Base-by-base conservation (phyloP, 2,113 vertebrate species). In the Microcebus ravelobensis region DNA sequence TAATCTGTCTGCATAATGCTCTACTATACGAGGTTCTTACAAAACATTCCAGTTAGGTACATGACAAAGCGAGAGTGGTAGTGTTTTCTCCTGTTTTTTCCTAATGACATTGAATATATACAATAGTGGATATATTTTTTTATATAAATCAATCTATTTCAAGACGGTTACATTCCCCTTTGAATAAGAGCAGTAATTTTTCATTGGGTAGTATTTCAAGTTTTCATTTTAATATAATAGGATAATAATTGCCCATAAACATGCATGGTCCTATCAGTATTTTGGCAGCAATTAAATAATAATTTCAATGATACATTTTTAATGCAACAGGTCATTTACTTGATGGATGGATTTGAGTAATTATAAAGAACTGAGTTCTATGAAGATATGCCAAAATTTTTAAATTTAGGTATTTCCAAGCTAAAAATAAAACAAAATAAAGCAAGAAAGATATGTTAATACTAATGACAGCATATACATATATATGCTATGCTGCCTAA, bases 1-100 rank as follows among this genome's bases (percentile, higher is more conserved):
- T 97, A 97, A 96, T 97, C 98, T 97, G 6, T 98, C 98, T 98
- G 98, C 97, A 96, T 98, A 97, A 97, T 67, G 85, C 94, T 13
- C 3, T 34, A 52, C 97, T 48, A 45, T 95, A 98, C 93, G 82
- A 8, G 3, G 80, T 94, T 98, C 96, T 11, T 36, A 95, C 25
- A 86, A 25, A 3, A 95, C 39, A 97, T 52, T 96, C 91, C 67
- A 29, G 73, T 71, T 48, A 34, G 86, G 87, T 76, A 73, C 93
- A 95, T 8, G 90, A 92, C 96, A 96, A 95, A 82, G 97, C 73
- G 48, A 85, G 80, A 92, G 57, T 29, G 1, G 34, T 77, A 65
- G 29, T 74, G 14, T 5, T 76, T 68, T 42, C 23, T 23, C 34
- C 34, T 82, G 61, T 74, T 39, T 48, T 77, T 93, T 81, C 65